Evolutionary conservation across 2,888 invertebrate genomes (phyloP).

Genomic region (Spatulosminthurus flaviceps): DNA sequence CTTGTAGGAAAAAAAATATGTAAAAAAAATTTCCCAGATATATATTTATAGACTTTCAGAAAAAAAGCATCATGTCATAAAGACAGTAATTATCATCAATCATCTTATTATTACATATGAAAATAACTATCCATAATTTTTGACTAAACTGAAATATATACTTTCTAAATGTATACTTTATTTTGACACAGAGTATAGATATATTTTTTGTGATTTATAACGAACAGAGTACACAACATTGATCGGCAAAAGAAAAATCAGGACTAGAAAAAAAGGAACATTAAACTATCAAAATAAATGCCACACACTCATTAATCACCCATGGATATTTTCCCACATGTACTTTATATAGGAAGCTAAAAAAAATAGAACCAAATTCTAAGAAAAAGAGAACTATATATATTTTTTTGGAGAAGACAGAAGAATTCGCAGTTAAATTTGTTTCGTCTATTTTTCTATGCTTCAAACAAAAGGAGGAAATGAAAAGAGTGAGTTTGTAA

Average conservation of each 20-base stretch:
- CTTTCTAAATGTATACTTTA: too few species aligned
- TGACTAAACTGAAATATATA: background rate
- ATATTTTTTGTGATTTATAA: background rate
- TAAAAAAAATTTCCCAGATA: background rate
- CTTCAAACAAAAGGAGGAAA: too few species aligned
- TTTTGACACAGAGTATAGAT: background rate
- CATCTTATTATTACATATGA: constrained; percentile 1
- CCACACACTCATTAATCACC: background rate
- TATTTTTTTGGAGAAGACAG: too few species aligned
- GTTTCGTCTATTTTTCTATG: too few species aligned
- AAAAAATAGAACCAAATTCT: background rate
- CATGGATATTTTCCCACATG: background rate
- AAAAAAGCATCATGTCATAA: background rate
- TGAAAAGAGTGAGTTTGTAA: too few species aligned
- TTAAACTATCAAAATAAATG: too few species aligned
- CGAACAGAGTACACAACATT: constrained; percentile 35
- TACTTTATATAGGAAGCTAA: background rate
- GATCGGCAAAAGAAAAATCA: constrained; percentile 46
- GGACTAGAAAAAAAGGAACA: constrained; percentile 1
- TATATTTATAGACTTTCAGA: background rate
- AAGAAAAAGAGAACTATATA: background rate
- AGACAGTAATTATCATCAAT: constrained; percentile 23
- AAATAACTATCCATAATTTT: background rate
- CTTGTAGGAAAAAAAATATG: background rate
- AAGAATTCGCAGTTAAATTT: too few species aligned